A percentile compares a stretch with the other conserved stretches of the same genome.
Conservation (phyloP, 1,140 invertebrate genomes). For the Coptotermes formosanus region DNA sequence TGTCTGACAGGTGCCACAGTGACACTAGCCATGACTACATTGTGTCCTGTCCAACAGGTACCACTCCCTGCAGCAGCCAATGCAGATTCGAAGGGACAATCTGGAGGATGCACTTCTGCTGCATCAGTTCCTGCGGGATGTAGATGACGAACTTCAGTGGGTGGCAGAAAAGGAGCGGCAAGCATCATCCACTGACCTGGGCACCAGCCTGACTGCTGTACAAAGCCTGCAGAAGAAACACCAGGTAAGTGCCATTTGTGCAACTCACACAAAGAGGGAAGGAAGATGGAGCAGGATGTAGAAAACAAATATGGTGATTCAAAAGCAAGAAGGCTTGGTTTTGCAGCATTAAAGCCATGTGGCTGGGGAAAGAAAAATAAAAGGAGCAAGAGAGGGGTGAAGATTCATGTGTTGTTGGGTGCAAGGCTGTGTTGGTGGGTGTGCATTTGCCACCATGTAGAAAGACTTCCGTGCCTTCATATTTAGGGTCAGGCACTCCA, state of each 20-base stretch:
- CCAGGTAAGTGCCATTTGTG: constrained; percentile 48
- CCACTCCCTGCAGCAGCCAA: constrained; percentile 80
- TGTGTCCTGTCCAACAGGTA: constrained; percentile 54
- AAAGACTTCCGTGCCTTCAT: no score
- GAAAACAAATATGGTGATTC: no score
- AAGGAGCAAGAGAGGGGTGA: no score
- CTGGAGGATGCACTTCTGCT: constrained; percentile 81
- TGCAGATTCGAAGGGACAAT: constrained; percentile 86
- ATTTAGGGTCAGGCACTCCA: no score
- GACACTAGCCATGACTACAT: not conserved
- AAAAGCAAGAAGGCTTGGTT: no score
- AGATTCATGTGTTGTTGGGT: no score
- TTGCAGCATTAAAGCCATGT: no score
- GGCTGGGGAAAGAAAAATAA: no score
- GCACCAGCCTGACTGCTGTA: constrained; percentile 81
- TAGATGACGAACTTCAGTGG: constrained; percentile 85
- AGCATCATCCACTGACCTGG: constrained; percentile 74
- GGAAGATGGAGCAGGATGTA: no score
- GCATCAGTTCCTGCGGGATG: constrained; percentile 82
- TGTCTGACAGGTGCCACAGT: no score
- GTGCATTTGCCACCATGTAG: no score
- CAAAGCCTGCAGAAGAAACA: constrained; percentile 97
- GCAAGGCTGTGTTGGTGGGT: no score
- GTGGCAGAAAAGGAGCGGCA: constrained; percentile 81
- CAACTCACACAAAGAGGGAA: not conserved